Evolutionary conservation across 2,888 invertebrate genomes (phyloP), one percentile per base, ranked within the genome.

Genomic region (Eupithecia exiguata): DNA sequence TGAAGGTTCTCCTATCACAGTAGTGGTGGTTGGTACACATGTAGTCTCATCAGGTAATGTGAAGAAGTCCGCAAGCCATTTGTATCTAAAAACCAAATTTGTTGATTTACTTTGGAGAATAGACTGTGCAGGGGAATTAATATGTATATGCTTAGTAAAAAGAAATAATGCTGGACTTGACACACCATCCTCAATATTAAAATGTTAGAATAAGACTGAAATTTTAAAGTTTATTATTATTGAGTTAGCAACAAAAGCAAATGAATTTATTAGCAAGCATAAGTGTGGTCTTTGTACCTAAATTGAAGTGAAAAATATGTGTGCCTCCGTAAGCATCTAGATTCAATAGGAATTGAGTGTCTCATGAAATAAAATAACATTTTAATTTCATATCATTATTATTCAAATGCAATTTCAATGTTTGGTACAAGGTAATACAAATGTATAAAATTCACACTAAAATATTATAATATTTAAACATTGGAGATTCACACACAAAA

Each of bases 381-480:
- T 74, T 82, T 77, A 80, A 82, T 87, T 91, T 89, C 86, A 68
- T 72, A 92, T 91, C 92, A 88, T 91, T 88, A 78, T 77, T 75
- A 79, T 89, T 92, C 90, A 92, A 93, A 94, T 92, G 92, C 92
- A 94, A 92, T 92, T 92, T 93, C 92, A 92, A 92, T 89, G 88
- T 92, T 93, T 90, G 89, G 89, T 93, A 94, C 92, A 92, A 86
- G 84, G 86, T 90, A 91, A 91, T 94, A 94, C 87, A 94, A 94
- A 92, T 91, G 91, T 94, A 93, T 91, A 93, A 94, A 94, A 93
- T 88, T 86, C 91, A 91, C 91, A 90, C 88, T 86, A 87, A 83
- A 85, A 79, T 79, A 84, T 81, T 79, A 83, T 80, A 82, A 84
- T 84, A 86, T 79, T 84, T 86, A 88, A 87, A 88, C 84, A 87